phyloP scores from a whole-genome alignment of 2,888 invertebrate genomes.

The Frankliniella intonsa region DNA sequence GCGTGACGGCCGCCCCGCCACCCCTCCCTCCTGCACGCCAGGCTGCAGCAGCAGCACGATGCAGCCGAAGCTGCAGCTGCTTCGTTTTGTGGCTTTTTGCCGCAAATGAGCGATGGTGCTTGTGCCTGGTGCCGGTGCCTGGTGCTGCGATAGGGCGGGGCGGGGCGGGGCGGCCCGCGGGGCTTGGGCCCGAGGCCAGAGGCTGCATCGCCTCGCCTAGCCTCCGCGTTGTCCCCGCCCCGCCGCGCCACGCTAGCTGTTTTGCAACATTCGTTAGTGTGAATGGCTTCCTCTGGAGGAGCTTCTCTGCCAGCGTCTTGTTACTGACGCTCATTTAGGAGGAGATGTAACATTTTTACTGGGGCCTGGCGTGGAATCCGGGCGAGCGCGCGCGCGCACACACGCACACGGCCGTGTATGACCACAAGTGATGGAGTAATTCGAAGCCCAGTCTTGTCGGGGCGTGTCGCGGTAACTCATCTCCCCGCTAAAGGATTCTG shows the following conservation, averaged over 20 bases:
- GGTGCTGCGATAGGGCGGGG: no score
- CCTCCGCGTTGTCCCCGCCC: neutral
- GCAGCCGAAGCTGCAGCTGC: neutral
- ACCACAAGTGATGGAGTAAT: neutral
- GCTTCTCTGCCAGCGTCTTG: neutral
- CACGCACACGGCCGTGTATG: neutral
- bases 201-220: neutral
- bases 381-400: neutral
- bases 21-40: neutral
- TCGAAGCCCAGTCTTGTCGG: neutral
- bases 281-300: neutral
- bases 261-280: constrained; percentile 25
- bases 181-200: no score
- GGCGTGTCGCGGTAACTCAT: no score
- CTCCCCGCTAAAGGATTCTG: no score
- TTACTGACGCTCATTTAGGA: neutral
- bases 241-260: neutral
- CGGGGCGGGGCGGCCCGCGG: no score
- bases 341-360: constrained; percentile 2
- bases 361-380: neutral
- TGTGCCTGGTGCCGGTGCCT: no score
- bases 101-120: neutral
- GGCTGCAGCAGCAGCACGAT: neutral
- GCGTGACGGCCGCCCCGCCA: no score
- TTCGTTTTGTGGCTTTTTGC: neutral